phyloP scores from a whole-genome alignment of 2,113 vertebrate genomes.

The pig (Sus scrofa) region DNA sequence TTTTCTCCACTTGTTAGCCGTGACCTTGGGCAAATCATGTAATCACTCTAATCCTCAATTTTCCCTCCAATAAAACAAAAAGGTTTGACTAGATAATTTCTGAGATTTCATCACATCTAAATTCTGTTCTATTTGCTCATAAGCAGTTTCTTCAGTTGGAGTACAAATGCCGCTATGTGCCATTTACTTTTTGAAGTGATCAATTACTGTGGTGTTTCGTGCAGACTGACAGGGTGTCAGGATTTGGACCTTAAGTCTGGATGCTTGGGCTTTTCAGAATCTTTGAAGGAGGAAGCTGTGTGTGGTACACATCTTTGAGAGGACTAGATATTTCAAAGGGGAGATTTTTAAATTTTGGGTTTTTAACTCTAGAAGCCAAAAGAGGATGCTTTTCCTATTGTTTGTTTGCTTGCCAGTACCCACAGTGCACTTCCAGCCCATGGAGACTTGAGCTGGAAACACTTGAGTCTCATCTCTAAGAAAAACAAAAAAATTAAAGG shows the following conservation, averaged over 20 bases:
- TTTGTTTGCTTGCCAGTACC: neutral
- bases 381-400: neutral
- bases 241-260: slow-evolving; percentile 16
- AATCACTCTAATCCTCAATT: neutral
- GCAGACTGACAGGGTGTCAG: neutral
- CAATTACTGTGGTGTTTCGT: neutral
- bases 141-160: slow-evolving; percentile 20
- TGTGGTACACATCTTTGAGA: neutral
- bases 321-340: slow-evolving; percentile 24
- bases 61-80: neutral
- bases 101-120: neutral
- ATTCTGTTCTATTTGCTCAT: slow-evolving; percentile 27
- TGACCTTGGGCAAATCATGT: neutral
- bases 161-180: neutral
- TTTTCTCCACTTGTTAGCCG: neutral
- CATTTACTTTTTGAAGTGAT: slow-evolving; percentile 55
- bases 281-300: slow-evolving; percentile 35
- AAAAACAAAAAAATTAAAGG: slow-evolving; percentile 24
- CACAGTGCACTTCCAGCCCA: neutral
- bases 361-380: slow-evolving; percentile 22
- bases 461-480: neutral
- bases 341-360: neutral
- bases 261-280: slow-evolving; percentile 27
- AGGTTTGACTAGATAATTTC: slow-evolving; percentile 46
- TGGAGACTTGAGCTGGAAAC: neutral